These are phyloP conservation scores for Drosophila sordidapex DNA, from an alignment of 2,888 invertebrate genomes.

Conservation along the genomic window DNA sequence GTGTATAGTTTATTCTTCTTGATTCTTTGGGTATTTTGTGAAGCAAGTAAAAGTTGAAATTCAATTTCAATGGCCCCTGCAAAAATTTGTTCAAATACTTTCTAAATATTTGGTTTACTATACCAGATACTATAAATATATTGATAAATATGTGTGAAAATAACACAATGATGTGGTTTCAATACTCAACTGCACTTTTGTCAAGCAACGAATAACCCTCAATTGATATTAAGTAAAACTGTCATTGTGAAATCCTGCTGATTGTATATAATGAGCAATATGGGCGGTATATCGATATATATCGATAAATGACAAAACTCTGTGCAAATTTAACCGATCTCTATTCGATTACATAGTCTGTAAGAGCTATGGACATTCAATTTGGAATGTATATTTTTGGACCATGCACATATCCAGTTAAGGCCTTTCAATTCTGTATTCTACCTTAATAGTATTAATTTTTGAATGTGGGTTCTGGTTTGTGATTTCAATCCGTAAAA, in stretches of 20 bases:
- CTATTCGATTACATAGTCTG: too few relatives aligned
- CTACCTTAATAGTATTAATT: too few relatives aligned
- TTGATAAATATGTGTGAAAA: constrained; percentile 16
- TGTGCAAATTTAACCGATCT: too few relatives aligned
- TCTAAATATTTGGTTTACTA: constrained; percentile 19
- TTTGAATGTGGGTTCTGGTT: not conserved
- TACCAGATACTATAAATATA: not conserved
- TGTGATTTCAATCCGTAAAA: not conserved
- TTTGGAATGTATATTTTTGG: too few relatives aligned
- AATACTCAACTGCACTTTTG: not conserved
- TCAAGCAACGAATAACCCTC: not conserved
- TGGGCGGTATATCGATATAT: not conserved
- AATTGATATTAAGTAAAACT: not conserved
- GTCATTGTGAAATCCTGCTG: not conserved
- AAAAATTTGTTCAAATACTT: constrained; percentile 18
- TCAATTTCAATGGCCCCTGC: constrained; percentile 23
- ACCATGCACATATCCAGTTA: too few relatives aligned
- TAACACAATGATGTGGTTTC: not conserved
- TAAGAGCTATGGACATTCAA: too few relatives aligned
- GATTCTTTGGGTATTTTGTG: constrained; percentile 10
- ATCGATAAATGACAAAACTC: not conserved
- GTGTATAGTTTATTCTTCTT: not conserved
- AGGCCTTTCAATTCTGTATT: too few relatives aligned
- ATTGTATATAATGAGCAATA: not conserved
- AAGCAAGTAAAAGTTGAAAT: constrained; percentile 42